Conservation (phyloP, 2,797 vertebrate genomes). For the Paramormyrops hopkinsi region DNA sequence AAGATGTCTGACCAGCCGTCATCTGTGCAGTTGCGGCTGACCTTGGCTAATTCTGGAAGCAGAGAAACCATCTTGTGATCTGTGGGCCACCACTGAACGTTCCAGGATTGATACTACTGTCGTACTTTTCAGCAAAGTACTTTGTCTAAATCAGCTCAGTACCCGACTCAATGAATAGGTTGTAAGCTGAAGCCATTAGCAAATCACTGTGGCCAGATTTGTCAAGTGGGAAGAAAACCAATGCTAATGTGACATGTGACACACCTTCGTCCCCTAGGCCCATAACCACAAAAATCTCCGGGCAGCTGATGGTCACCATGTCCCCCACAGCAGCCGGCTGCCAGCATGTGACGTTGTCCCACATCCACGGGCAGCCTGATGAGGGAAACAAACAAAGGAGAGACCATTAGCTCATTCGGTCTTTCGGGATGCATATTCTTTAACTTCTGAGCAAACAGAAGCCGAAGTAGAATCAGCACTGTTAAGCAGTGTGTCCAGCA, state of each 20-base stretch:
- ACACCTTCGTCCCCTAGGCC: constrained; percentile 69
- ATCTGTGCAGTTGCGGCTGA: constrained; percentile 89
- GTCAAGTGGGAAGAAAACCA: neutral
- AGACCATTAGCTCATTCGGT: neutral
- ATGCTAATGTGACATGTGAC: neutral
- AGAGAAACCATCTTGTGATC: neutral
- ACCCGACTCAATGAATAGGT: neutral
- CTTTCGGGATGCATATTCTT: neutral
- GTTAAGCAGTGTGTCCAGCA: constrained; percentile 1
- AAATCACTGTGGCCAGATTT: neutral
- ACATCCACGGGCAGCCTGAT: constrained; percentile 82
- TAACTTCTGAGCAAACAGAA: neutral
- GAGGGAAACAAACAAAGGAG: neutral
- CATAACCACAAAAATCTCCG: constrained; percentile 76
- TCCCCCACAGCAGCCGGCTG: constrained; percentile 73
- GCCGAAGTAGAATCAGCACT: neutral
- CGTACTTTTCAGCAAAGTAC: neutral
- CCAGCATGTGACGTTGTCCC: constrained; percentile 97
- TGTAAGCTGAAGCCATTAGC: neutral
- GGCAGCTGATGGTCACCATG: constrained; percentile 79
- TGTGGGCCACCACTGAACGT: neutral
- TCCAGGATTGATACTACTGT: neutral
- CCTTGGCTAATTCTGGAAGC: constrained; percentile 60
- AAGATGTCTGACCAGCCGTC: constrained; percentile 88
- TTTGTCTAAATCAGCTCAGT: neutral